These are phyloP conservation scores for Baccha elongata DNA, from an alignment of 2,888 invertebrate genomes.

Conservation along the genomic window DNA sequence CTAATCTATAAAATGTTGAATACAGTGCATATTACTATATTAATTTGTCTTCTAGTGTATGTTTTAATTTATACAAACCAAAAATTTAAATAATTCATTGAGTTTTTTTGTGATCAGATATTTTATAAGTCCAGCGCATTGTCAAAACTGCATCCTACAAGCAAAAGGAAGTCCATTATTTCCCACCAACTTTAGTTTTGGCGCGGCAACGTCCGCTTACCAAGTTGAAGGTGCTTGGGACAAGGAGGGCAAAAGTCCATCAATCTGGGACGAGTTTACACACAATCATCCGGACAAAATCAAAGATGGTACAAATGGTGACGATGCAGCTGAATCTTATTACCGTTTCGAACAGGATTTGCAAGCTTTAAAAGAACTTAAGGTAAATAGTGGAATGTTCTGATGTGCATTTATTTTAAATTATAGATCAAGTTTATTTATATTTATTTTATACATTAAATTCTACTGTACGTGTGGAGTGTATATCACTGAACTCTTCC, in stretches of 20 bases:
- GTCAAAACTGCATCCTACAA: neutral
- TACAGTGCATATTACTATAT: too few relatives aligned
- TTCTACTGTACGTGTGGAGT: too few relatives aligned
- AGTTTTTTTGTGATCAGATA: too few relatives aligned
- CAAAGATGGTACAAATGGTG: slow-evolving; percentile 83
- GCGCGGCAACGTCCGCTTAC: slow-evolving; percentile 76
- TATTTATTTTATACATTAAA: too few relatives aligned
- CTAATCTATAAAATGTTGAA: too few relatives aligned
- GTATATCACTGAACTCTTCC: too few relatives aligned
- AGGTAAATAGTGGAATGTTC: too few relatives aligned
- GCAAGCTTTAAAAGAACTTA: slow-evolving; percentile 83
- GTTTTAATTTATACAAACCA: too few relatives aligned
- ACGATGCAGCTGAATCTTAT: slow-evolving; percentile 85
- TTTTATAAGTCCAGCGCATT: neutral
- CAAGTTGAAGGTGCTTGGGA: slow-evolving; percentile 78
- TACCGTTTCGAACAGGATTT: slow-evolving; percentile 85
- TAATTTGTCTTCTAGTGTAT: too few relatives aligned
- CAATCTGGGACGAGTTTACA: slow-evolving; percentile 68
- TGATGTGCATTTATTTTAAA: too few relatives aligned
- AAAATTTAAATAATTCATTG: too few relatives aligned
- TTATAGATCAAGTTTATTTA: too few relatives aligned
- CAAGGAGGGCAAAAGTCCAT: slow-evolving; percentile 82
- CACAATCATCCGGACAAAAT: slow-evolving; percentile 80
- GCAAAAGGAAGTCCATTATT: slow-evolving; percentile 70
- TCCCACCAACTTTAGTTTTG: slow-evolving; percentile 75